Conservation (phyloP, 2,113 vertebrate species). For the Lethenteron camtschaticum region DNA sequence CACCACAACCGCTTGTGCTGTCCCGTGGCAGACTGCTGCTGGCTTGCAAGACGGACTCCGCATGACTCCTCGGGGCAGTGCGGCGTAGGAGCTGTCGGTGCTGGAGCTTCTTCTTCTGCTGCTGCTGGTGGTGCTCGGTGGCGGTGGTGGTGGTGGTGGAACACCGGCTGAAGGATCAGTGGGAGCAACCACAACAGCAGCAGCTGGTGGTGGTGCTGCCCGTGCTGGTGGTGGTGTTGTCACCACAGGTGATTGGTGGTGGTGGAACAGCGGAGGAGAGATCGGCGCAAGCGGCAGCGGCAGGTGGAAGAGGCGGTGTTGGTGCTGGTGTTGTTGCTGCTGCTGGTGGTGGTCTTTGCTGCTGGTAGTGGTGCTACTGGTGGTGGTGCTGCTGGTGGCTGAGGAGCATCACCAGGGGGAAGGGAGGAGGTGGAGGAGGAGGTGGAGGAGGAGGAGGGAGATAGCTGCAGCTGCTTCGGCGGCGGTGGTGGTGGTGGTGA, state of each 20-base stretch:
- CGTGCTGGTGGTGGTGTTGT: no score
- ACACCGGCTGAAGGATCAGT: not conserved
- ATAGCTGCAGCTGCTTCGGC: not conserved
- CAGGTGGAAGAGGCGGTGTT: not conserved
- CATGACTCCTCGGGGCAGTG: not conserved
- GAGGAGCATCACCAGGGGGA: not conserved
- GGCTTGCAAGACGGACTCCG: not conserved
- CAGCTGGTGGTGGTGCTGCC: not conserved
- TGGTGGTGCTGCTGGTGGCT: conserved; percentile 1
- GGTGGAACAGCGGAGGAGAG: no score
- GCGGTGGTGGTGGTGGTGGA: not conserved
- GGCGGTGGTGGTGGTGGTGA: not conserved
- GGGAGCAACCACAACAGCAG: not conserved
- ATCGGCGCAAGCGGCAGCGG: no score
- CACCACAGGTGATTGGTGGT: no score
- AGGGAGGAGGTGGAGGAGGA: not conserved
- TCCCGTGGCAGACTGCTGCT: not conserved
- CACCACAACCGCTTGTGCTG: not conserved
- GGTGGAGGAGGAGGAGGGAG: not conserved
- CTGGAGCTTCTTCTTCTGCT: not conserved
- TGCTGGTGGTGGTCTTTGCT: conserved; percentile 1
- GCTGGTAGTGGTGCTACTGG: not conserved
- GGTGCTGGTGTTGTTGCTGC: not conserved
- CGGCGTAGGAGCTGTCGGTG: not conserved
- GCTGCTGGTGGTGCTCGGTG: not conserved